phyloP scores from a whole-genome alignment of 2,797 vertebrate species.

The Pitangus sulphuratus region DNA sequence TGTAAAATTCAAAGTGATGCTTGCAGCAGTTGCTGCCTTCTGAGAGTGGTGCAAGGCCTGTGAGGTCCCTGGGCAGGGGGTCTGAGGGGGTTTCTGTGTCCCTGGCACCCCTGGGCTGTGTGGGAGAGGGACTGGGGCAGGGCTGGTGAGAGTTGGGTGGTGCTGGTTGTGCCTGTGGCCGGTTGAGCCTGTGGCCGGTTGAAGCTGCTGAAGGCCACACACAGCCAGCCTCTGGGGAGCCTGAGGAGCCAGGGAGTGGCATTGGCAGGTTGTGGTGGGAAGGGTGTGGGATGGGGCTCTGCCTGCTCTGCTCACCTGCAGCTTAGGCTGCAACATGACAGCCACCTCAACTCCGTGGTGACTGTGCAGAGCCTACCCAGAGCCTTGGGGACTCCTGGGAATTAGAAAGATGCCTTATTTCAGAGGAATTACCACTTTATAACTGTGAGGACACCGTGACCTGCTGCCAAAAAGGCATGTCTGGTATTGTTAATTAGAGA shows the following conservation, averaged over 20 bases:
- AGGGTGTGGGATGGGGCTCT: background rate
- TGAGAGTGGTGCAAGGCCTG: background rate
- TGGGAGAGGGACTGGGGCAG: background rate
- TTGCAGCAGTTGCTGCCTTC: background rate
- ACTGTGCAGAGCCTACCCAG: background rate
- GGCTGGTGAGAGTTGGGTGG: background rate
- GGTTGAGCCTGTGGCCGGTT: background rate
- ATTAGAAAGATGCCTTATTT: background rate
- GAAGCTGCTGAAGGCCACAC: background rate
- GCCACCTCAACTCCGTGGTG: background rate
- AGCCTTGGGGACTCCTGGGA: background rate
- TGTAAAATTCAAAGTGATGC: background rate
- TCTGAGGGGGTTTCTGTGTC: background rate
- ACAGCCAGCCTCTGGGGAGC: background rate
- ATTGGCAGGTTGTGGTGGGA: background rate
- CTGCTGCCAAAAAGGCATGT: background rate
- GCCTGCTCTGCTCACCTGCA: background rate
- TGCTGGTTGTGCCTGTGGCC: background rate
- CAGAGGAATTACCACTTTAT: background rate
- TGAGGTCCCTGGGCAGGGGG: background rate
- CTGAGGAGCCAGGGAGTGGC: background rate
- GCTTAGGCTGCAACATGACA: background rate
- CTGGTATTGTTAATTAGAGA: background rate
- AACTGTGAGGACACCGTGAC: background rate
- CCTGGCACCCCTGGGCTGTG: background rate